Evolutionary conservation across 2,797 vertebrate species (phyloP).

Genomic region (Muscicapa striata): DNA sequence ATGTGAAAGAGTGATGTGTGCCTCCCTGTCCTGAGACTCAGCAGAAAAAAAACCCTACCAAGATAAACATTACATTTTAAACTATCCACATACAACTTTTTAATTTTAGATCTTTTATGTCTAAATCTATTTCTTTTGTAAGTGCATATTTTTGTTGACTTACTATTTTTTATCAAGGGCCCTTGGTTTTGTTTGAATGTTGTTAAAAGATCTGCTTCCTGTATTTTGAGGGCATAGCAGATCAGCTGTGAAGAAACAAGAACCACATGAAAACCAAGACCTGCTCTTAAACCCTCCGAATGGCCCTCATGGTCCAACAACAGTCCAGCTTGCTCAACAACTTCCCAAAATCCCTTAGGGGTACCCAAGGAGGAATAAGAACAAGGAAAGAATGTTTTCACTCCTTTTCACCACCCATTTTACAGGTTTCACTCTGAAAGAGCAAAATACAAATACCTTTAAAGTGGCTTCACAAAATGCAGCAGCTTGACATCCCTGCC

Average conservation of each 20-base stretch:
- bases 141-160: not conserved
- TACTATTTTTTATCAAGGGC: not conserved
- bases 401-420: not conserved
- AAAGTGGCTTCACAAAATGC: not conserved
- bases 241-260: not conserved
- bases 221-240: not conserved
- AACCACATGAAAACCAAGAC: not conserved
- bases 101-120: not conserved
- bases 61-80: not conserved
- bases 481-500: not conserved
- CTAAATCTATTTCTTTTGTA: not conserved
- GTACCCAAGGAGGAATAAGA: not conserved
- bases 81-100: not conserved
- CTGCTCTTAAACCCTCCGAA: accelerated
- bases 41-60: not conserved
- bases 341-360: not conserved
- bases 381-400: not conserved
- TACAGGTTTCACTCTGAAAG: not conserved
- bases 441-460: not conserved
- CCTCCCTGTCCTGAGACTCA: not conserved
- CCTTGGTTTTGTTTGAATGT: accelerated
- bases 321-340: not conserved
- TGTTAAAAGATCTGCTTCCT: not conserved
- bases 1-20: not conserved
- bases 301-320: not conserved